Percentiles rank a stretch among this genome's conserved stretches.
Evolutionary conservation across 2,888 invertebrate species (phyloP).

Genomic region (Melinopterus prodromus): DNA sequence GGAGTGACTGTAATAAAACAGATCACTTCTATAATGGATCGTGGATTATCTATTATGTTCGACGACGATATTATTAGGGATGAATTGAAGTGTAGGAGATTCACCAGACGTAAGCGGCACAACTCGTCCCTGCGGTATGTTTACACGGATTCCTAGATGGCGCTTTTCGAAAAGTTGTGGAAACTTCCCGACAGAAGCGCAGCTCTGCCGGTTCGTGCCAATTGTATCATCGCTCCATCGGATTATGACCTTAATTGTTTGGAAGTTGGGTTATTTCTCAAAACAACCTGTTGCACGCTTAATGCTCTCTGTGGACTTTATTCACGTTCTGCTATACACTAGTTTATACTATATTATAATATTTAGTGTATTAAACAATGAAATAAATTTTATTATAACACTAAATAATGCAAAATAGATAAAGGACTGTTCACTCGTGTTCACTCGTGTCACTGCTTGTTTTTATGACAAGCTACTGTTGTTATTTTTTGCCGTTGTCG

Average conservation of each 20-base stretch:
- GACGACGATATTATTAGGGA: neutral
- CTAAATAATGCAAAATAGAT: too few relatives aligned
- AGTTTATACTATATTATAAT: too few relatives aligned
- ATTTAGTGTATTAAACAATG: too few relatives aligned
- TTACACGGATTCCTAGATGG: neutral
- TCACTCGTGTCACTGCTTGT: too few relatives aligned
- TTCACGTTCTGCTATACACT: neutral
- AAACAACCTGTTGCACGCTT: neutral
- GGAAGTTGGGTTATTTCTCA: constrained; percentile 4
- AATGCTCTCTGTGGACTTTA: neutral
- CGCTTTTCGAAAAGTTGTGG: neutral
- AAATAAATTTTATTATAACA: too few relatives aligned
- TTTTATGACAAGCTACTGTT: too few relatives aligned
- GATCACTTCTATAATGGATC: neutral
- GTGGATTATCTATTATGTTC: neutral
- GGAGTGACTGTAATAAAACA: neutral
- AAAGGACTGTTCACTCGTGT: too few relatives aligned
- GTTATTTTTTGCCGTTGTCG: too few relatives aligned
- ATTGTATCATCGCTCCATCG: neutral
- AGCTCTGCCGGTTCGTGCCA: neutral
- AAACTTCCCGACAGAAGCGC: neutral
- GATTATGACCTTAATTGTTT: constrained; percentile 4
- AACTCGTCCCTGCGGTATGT: constrained; percentile 4
- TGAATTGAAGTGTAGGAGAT: neutral
- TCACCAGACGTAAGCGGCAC: neutral